A percentile compares a stretch with the other conserved stretches of the same genome.
phyloP scores from a whole-genome alignment of 2,888 invertebrate species.

The Catocala sponsa region DNA sequence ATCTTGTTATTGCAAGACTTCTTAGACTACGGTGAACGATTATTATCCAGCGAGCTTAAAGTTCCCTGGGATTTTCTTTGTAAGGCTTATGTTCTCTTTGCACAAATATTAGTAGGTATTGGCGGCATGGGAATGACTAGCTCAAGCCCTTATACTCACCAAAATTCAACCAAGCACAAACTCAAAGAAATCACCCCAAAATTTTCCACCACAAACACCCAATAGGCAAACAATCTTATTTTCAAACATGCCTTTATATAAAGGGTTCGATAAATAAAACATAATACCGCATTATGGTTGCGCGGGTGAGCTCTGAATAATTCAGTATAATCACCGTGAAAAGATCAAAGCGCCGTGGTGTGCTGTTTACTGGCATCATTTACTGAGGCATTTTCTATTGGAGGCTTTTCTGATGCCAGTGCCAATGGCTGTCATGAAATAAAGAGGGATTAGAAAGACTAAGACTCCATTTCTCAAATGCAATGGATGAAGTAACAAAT shows the following conservation, averaged over 20 bases:
- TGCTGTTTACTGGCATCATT: conserved; percentile 11
- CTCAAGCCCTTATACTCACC: neutral
- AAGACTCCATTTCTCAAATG: too few species aligned
- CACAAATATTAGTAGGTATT: too few species aligned
- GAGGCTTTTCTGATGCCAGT: conserved; percentile 4
- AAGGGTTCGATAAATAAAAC: conserved; percentile 54
- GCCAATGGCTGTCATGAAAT: neutral
- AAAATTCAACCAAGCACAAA: too few species aligned
- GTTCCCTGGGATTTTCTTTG: too few species aligned
- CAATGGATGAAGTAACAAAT: too few species aligned
- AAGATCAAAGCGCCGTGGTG: conserved; percentile 59
- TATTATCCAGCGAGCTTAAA: too few species aligned
- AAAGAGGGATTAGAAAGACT: too few species aligned
- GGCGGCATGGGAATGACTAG: too few species aligned
- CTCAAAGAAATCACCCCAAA: neutral
- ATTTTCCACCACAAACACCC: neutral
- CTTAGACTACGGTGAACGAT: too few species aligned
- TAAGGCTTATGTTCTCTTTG: too few species aligned
- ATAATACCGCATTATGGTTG: conserved; percentile 45
- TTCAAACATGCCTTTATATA: conserved; percentile 42
- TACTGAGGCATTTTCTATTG: conserved; percentile 13
- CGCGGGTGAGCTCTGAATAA: conserved; percentile 58
- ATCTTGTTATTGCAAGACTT: too few species aligned
- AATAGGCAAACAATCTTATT: conserved; percentile 41
- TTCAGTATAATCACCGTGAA: conserved; percentile 67